Percentiles rank a stretch among this genome's conserved stretches.
phyloP scores from a whole-genome alignment of 2,797 vertebrate genomes.

The Chaunax sp. region DNA sequence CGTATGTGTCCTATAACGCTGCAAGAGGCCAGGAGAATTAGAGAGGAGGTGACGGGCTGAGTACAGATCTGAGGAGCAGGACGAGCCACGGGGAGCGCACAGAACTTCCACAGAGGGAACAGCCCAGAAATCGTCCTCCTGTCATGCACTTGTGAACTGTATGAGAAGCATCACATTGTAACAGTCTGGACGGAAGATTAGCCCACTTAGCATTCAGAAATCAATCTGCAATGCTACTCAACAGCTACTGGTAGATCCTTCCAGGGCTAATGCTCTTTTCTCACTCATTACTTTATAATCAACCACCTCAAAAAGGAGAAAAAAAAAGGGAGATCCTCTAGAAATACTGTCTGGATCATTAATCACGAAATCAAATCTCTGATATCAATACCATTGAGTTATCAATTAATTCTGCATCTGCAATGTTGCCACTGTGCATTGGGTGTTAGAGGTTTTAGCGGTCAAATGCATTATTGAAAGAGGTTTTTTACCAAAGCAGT shows the following conservation, averaged over 20 bases:
- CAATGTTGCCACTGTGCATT: conserved; percentile 57
- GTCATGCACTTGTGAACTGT: conserved; percentile 2
- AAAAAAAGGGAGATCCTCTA: conserved; percentile 60
- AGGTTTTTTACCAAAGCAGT: conserved; percentile 73
- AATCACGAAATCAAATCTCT: conserved; percentile 70
- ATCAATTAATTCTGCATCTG: conserved; percentile 75
- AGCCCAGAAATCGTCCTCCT: conserved; percentile 14
- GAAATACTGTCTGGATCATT: conserved; percentile 63
- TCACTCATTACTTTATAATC: conserved; percentile 67
- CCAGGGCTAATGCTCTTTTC: conserved; percentile 61
- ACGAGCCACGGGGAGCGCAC: conserved; percentile 22
- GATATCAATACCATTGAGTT: conserved; percentile 71
- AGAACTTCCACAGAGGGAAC: conserved; percentile 17
- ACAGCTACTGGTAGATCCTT: conserved; percentile 53
- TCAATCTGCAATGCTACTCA: conserved; percentile 72
- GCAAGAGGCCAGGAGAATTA: conserved; percentile 32
- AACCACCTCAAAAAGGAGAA: conserved; percentile 73
- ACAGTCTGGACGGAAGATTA: conserved; percentile 68
- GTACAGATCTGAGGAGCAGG: conserved; percentile 48
- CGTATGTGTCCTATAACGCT: conserved; percentile 33
- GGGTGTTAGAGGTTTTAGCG: conserved; percentile 68
- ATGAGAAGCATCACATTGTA: conserved; percentile 44
- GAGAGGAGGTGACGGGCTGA: conserved; percentile 43
- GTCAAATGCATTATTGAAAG: conserved; percentile 80
- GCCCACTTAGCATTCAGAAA: conserved; percentile 71